Base-by-base conservation (phyloP, 2,888 invertebrate genomes). In the Hedya salicella region DNA sequence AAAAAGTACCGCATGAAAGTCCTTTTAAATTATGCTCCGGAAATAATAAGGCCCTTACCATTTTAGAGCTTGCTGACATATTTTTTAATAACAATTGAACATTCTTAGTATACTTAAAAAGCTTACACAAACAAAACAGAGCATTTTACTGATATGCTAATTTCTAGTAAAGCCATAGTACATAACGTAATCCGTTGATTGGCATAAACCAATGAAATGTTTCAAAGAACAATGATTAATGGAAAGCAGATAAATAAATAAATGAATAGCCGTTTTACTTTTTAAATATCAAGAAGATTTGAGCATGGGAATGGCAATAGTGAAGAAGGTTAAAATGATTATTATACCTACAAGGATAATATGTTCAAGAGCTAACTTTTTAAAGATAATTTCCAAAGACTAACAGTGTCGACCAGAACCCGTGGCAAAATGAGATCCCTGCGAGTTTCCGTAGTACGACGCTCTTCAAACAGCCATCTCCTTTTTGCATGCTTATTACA, bases 401-500 rank as follows among this genome's bases (percentile, higher is more conserved):
- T n/a, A 16, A 21, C 39, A 39, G 5, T 25, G 25, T 25, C 25
- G 25, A 25, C 25, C 25, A 25, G 39, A 16, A 36, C 32, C 32
- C 8, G 32, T 4, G 5, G 4, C 16, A 52, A 52, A 52, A 52
- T 36, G 50, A 52, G 32, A 32, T 52, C 13, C 16, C 17, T 1
- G 32, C 2, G 65, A 53, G 59, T 60, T 65, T 40, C 42, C 40
- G 49, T 54, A 49, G 65, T 66, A 66, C 48, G 14, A 16, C 14
- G 67, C 70, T 71, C 73, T 73, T 75, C 71, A 78, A 73, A 75
- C 74, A 69, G 73, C 72, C 79, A 75, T 78, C 77, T 78, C 49
- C 80, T 81, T 81, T 80, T 78, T 77, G 77, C 80, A 81, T 77
- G 81, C 81, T 81, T 83, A 84, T 84, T 84, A 85, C 80, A 77